Percentiles rank a stretch among this genome's conserved stretches.
Conservation (phyloP, 2,888 invertebrate species). For the Anthophora plumipes region DNA sequence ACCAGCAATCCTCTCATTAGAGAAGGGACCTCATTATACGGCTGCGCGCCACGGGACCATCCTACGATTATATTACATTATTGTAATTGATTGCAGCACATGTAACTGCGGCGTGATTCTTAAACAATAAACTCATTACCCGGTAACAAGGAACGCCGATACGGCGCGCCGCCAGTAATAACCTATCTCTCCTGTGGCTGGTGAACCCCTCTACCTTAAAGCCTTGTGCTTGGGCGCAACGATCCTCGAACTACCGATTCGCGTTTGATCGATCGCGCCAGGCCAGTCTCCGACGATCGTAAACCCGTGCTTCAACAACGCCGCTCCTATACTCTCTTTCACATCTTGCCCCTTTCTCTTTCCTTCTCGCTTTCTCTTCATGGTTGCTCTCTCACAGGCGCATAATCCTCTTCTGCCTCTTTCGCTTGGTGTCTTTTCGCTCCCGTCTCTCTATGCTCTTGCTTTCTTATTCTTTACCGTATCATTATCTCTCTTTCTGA, state of each 20-base stretch:
- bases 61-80: conserved; percentile 81
- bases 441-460: too few relatives aligned
- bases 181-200: conserved; percentile 66
- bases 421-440: too few relatives aligned
- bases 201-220: conserved; percentile 43
- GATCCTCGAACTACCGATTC: conserved; percentile 68
- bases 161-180: conserved; percentile 72
- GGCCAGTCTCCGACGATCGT: conserved; percentile 63
- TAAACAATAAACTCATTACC: conserved; percentile 82
- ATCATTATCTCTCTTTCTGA: too few relatives aligned
- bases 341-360: conserved; percentile 37
- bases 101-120: conserved; percentile 76
- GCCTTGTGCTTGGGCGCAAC: conserved; percentile 53
- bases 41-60: conserved; percentile 65
- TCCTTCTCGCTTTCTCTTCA: conserved; percentile 6
- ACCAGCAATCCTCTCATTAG: conserved; percentile 76
- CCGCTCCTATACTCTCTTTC: conserved; percentile 44
- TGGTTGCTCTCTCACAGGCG: too few relatives aligned
- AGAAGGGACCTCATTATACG: conserved; percentile 76
- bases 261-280: conserved; percentile 72
- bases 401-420: too few relatives aligned
- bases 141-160: conserved; percentile 73
- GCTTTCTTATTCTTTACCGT: too few relatives aligned
- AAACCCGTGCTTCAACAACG: conserved; percentile 56
- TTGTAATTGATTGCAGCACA: conserved; percentile 81